phyloP scores from a whole-genome alignment of 1,140 invertebrate species.

The Drosophila ohnishii region DNA sequence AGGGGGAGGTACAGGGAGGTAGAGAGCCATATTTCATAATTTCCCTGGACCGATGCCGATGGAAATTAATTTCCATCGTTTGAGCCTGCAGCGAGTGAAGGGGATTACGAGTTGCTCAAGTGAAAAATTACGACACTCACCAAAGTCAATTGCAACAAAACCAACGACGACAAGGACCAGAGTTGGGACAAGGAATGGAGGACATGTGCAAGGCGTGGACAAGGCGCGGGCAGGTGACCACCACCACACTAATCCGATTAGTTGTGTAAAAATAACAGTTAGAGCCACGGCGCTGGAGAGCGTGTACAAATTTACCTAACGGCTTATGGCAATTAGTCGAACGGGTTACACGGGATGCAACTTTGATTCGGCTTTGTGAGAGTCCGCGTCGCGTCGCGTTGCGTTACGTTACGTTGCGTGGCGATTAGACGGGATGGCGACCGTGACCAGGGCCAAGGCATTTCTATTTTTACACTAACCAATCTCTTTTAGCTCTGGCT shows the following conservation, averaged over 20 bases:
- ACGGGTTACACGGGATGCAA: constrained; percentile 51
- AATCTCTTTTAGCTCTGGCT: not conserved
- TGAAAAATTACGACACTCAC: constrained; percentile 43
- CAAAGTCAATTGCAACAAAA: constrained; percentile 56
- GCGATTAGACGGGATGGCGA: constrained; percentile 1
- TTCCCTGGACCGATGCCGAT: constrained; percentile 1
- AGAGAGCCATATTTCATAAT: constrained; percentile 15
- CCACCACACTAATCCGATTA: constrained; percentile 57
- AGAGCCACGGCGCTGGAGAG: constrained; percentile 5
- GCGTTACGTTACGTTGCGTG: constrained; percentile 16
- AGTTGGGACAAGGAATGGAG: not conserved
- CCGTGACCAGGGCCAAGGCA: constrained; percentile 4
- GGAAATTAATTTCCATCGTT: constrained; percentile 34
- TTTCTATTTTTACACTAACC: constrained; percentile 29
- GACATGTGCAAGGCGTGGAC: constrained; percentile 1
- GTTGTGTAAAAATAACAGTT: constrained; percentile 64
- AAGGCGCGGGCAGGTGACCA: constrained; percentile 7
- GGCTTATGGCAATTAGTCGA: constrained; percentile 73
- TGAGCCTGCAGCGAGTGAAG: not conserved
- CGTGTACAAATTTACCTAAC: constrained; percentile 60
- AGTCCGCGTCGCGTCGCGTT: constrained; percentile 18
- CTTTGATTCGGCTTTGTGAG: constrained; percentile 48
- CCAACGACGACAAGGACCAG: not conserved
- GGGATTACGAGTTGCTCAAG: constrained; percentile 51
- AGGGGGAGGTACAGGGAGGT: not conserved